Evolutionary conservation across 2,888 invertebrate species (phyloP), one percentile per base, ranked within the genome.

Genomic region (Phortica magna): DNA sequence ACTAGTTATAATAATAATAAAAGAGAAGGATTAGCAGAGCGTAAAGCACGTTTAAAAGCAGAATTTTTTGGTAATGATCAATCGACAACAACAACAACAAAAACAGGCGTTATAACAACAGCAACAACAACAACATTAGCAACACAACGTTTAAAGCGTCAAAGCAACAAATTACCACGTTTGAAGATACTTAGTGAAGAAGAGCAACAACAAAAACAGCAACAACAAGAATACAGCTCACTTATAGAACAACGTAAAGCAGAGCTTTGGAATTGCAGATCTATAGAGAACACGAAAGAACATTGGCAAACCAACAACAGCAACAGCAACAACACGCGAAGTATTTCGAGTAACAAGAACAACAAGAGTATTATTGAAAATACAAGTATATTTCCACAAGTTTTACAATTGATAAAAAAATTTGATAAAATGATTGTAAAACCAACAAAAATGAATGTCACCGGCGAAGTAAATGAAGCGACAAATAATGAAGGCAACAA

Each of bases 341-440:
- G 59, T 64, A 76, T 41, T 74, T 74, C 57, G 77, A 78, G 72
- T 61, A 31, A 59, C 74, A 31, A 71, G 76, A 57, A 43, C 39
- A 22, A 10, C 41, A 64, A 22, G 0, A 41, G 7, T 65, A 72
- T 12, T 64, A 53, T 5, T 17, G 48, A 71, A 61, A 22, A 19
- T 9, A 6, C 22, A 14, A 48, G 14, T 22, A 61, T 7, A 9
- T 82, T 82, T 79, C 80, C 83, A 22, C 73, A 76, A 55, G 83
- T 89, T 22, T 81, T 84, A 43, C 82, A 84, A 74, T 79, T 89
- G 67, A 88, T 90, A 67, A 77, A 83, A 39, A 84, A 82, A 67
- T 90, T 87, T 65, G 83, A 90, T 73, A 81, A 78, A 71, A 84
- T 84, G 84, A 83, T 84, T 76, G 82, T 83, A 9, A 79, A 77